These are phyloP conservation scores for Phyllostomus hastatus DNA, from an alignment of 2,113 vertebrate species.

Conservation along the genomic window DNA sequence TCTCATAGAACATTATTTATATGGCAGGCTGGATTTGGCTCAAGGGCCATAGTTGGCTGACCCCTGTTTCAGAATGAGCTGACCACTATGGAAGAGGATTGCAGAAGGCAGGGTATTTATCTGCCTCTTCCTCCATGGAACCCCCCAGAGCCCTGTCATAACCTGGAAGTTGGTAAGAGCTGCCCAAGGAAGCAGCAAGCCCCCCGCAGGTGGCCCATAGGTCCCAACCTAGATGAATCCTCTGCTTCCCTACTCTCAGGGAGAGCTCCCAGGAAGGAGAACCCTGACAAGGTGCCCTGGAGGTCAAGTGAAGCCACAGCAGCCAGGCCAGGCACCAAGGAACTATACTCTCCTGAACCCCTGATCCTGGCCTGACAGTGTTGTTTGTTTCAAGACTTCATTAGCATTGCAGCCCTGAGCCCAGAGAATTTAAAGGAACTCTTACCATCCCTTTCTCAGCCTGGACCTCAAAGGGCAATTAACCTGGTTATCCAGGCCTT, in stretches of 20 bases:
- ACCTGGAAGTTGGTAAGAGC: not conserved
- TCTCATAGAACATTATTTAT: not conserved
- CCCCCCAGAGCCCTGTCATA: not conserved
- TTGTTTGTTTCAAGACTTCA: not conserved
- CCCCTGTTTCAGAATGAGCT: not conserved
- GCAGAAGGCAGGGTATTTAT: not conserved
- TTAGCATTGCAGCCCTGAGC: not conserved
- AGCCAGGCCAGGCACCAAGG: not conserved
- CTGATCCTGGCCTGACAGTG: accelerated
- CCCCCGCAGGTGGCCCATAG: not conserved
- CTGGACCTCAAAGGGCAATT: conserved; percentile 68
- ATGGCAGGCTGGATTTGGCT: not conserved
- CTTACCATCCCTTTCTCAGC: not conserved
- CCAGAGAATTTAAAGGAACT: not conserved
- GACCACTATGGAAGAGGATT: not conserved
- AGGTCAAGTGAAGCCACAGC: not conserved
- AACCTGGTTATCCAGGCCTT: conserved; percentile 56
- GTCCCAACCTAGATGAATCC: too few relatives aligned
- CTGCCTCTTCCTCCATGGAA: not conserved
- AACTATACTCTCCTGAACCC: accelerated
- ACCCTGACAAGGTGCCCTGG: not conserved
- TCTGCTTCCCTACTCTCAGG: not conserved
- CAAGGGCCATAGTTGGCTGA: not conserved
- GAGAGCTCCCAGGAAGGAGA: not conserved
- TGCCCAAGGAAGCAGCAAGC: not conserved